These are phyloP conservation scores for Microcebus lehilahytsara DNA, from an alignment of 2,113 vertebrate species.

Conservation along the genomic window DNA sequence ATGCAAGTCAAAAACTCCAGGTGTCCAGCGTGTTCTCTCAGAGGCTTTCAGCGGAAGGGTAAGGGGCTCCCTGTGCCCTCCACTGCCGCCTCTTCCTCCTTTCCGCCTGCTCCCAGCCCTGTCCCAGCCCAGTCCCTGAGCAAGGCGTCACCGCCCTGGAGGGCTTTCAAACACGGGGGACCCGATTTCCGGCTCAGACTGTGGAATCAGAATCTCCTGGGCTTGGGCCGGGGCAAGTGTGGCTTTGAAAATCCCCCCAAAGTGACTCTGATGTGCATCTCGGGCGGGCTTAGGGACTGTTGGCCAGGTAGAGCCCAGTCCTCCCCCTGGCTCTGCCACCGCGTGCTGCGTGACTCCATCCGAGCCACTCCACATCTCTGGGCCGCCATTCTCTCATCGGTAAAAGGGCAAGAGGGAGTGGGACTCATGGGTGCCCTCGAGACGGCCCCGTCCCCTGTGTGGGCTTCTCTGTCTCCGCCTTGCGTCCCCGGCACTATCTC, in stretches of 20 bases:
- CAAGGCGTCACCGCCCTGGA: rapidly evolving
- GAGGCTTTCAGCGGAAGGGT: background rate
- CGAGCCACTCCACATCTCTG: background rate
- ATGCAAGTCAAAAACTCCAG: background rate
- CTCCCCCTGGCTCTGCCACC: no score
- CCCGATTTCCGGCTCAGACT: background rate
- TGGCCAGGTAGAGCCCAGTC: background rate
- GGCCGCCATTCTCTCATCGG: background rate
- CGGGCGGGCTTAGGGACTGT: no score
- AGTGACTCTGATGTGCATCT: no score
- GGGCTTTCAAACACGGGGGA: background rate
- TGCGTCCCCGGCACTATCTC: background rate
- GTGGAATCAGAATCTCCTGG: no score
- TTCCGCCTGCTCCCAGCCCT: background rate
- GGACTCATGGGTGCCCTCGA: no score
- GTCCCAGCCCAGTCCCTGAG: background rate
- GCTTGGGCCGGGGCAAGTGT: background rate
- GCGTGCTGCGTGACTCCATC: background rate
- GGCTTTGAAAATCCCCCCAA: background rate
- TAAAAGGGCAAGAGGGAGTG: background rate
- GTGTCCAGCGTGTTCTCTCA: background rate
- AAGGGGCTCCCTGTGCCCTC: background rate
- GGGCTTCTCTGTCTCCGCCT: background rate
- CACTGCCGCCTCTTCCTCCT: background rate
- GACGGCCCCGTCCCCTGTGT: background rate